Evolutionary conservation across 2,888 invertebrate genomes (phyloP).

Genomic region (Elegia similella): DNA sequence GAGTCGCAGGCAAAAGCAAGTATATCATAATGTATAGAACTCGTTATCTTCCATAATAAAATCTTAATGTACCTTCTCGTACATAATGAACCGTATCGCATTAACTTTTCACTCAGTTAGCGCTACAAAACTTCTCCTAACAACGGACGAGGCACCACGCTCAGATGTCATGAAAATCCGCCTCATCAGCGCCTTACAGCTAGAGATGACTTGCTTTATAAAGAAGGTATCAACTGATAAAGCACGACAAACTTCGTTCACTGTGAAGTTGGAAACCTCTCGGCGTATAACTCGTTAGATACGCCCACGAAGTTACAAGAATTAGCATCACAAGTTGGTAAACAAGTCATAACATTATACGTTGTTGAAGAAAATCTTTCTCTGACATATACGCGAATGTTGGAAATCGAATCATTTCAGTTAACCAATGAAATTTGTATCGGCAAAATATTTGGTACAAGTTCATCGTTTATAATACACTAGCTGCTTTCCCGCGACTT

Average conservation of each 20-base stretch:
- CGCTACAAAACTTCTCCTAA: constrained; percentile 25
- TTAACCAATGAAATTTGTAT: too few species aligned
- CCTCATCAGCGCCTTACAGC: constrained; percentile 35
- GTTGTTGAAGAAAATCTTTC: too few species aligned
- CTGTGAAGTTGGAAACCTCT: background rate
- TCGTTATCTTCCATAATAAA: background rate
- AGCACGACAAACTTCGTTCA: background rate
- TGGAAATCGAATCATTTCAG: too few species aligned
- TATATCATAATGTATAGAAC: too few species aligned
- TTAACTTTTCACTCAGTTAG: constrained; percentile 34
- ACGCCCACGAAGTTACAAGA: too few species aligned
- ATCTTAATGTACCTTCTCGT: background rate
- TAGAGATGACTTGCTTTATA: constrained; percentile 18
- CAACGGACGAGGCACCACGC: constrained; percentile 24
- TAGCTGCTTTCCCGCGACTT: too few species aligned
- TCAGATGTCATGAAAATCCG: constrained; percentile 37
- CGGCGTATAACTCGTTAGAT: background rate
- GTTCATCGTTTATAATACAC: too few species aligned
- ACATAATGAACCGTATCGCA: constrained; percentile 29
- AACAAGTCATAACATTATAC: too few species aligned
- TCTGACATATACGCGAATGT: too few species aligned
- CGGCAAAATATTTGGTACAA: too few species aligned
- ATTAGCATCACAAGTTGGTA: too few species aligned
- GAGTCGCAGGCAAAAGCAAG: too few species aligned
- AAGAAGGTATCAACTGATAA: background rate